Percentiles rank a stretch among this genome's conserved stretches.
Conservation (phyloP, 2,113 vertebrate genomes). For the Odobenus rosmarus region DNA sequence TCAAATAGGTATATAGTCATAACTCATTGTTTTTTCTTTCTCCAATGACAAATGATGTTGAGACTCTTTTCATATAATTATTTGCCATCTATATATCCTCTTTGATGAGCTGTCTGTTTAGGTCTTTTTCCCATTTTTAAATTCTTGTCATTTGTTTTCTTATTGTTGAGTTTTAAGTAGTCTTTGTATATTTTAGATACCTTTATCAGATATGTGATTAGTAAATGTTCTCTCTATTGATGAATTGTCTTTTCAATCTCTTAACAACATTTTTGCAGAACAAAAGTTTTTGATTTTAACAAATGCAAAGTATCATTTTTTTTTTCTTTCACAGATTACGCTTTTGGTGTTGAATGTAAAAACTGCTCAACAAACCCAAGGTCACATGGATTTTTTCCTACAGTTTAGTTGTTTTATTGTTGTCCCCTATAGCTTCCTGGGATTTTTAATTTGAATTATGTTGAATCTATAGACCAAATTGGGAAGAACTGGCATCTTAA, state of each 20-base stretch:
- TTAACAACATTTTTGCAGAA: background rate
- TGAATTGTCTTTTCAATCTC: background rate
- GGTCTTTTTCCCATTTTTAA: background rate
- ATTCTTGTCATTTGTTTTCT: background rate
- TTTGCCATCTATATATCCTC: background rate
- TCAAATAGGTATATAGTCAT: background rate
- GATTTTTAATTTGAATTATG: background rate
- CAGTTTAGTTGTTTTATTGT: background rate
- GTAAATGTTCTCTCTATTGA: background rate
- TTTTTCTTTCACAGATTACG: background rate
- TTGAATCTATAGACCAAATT: background rate
- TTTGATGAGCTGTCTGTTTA: background rate
- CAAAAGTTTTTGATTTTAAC: background rate
- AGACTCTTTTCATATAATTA: background rate
- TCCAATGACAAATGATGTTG: background rate
- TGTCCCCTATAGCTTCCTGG: background rate
- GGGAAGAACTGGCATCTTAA: background rate
- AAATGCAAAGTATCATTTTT: background rate
- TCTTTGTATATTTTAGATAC: background rate
- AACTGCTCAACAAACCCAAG: background rate
- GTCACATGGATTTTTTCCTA: background rate
- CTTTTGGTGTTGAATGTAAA: background rate
- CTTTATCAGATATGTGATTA: background rate
- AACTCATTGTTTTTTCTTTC: background rate
- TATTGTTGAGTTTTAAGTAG: background rate